Conservation (phyloP, 2,888 invertebrate species). For the Drosophila recens region DNA sequence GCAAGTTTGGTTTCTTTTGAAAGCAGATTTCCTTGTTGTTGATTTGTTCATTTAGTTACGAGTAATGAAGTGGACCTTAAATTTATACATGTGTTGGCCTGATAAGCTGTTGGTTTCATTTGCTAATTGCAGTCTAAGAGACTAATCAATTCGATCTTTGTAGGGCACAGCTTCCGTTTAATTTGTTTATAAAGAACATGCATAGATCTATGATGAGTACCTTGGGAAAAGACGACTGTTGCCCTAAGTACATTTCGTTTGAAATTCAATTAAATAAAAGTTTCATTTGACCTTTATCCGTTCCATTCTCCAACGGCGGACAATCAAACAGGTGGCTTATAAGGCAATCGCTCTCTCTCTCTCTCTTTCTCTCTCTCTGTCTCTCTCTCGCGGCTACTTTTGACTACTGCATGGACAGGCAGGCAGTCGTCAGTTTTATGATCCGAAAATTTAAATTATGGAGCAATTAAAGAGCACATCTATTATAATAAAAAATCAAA, state of each 20-base stretch:
- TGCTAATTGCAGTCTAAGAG: slow-evolving; percentile 31
- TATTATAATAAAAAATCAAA: slow-evolving; percentile 32
- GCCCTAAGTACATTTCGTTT: slow-evolving; percentile 77
- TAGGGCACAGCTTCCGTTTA: slow-evolving; percentile 69
- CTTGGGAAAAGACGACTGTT: slow-evolving; percentile 1
- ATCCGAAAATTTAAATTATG: slow-evolving; percentile 77
- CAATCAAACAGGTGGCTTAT: slow-evolving; percentile 48
- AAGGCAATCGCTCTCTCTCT: slow-evolving; percentile 44
- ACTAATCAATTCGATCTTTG: slow-evolving; percentile 21
- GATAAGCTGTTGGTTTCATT: slow-evolving; percentile 20
- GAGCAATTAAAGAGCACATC: slow-evolving; percentile 67
- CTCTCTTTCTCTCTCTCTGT: slow-evolving; percentile 14
- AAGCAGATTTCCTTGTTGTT: slow-evolving; percentile 48
- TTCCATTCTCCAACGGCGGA: slow-evolving; percentile 47
- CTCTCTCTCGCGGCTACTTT: slow-evolving; percentile 23
- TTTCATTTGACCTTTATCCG: slow-evolving; percentile 64
- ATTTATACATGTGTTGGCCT: background rate
- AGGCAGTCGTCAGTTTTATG: slow-evolving; percentile 24
- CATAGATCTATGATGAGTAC: slow-evolving; percentile 16
- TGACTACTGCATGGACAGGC: slow-evolving; percentile 62
- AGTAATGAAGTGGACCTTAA: slow-evolving; percentile 42
- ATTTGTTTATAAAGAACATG: slow-evolving; percentile 35
- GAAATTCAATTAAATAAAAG: slow-evolving; percentile 76
- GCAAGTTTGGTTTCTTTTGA: slow-evolving; percentile 35
- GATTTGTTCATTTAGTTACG: slow-evolving; percentile 30